phyloP scores from a whole-genome alignment of 2,888 invertebrate genomes.

The Drosophila birchii region DNA sequence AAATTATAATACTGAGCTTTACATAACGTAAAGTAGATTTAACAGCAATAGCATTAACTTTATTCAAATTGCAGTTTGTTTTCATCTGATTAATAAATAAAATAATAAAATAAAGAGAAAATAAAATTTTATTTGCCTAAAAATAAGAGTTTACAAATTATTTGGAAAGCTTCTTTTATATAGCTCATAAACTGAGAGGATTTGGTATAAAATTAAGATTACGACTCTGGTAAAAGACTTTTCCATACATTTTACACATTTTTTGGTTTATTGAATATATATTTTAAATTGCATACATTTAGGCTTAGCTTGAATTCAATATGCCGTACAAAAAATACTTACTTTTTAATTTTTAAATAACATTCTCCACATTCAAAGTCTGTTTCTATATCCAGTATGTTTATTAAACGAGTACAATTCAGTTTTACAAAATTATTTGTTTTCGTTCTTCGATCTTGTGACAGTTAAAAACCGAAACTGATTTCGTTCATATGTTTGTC shows the following conservation, averaged over 20 bases:
- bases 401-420: constrained; percentile 50
- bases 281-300: constrained; percentile 8
- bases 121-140: no score
- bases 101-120: no score
- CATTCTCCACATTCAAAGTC: background rate
- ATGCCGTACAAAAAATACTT: background rate
- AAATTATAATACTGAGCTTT: no score
- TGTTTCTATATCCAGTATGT: constrained; percentile 37
- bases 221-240: no score
- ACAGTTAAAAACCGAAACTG: constrained; percentile 24
- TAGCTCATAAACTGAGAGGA: no score
- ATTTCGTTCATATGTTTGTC: constrained; percentile 30
- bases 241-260: background rate
- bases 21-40: no score
- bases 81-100: no score
- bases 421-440: constrained; percentile 41
- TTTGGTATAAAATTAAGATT: no score
- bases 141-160: no score
- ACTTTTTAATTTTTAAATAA: background rate
- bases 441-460: constrained; percentile 17
- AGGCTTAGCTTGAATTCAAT: background rate
- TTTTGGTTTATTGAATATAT: background rate
- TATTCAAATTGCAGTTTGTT: no score
- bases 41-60: no score
- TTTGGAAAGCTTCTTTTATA: no score